A percentile compares a stretch with the other conserved stretches of the same genome.
These are phyloP conservation scores for Chaitophorus viminalis DNA, from an alignment of 2,888 invertebrate genomes.

Conservation along the genomic window DNA sequence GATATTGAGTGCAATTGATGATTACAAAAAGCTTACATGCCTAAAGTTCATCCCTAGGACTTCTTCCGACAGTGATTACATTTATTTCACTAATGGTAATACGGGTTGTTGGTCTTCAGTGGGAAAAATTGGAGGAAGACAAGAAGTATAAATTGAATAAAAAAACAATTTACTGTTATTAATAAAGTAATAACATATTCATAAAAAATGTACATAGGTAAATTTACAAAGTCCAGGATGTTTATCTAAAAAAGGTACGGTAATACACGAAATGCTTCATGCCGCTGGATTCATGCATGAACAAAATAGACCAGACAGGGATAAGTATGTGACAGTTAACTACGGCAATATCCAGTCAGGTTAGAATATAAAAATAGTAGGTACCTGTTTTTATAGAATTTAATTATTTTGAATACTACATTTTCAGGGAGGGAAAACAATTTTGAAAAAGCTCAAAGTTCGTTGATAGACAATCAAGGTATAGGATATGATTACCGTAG, in stretches of 20 bases:
- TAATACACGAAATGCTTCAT: constrained; percentile 83
- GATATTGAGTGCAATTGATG: constrained; percentile 77
- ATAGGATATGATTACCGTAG: constrained; percentile 82
- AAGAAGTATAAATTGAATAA: constrained; percentile 65
- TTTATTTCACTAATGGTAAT: constrained; percentile 75
- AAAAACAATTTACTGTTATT: neutral
- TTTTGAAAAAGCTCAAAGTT: constrained; percentile 75
- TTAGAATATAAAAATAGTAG: constrained; percentile 65
- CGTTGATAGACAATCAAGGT: constrained; percentile 74
- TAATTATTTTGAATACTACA: neutral
- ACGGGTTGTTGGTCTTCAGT: constrained; percentile 87
- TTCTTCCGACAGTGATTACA: constrained; percentile 75
- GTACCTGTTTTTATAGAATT: neutral
- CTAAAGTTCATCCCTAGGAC: constrained; percentile 76
- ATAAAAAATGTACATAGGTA: constrained; percentile 66
- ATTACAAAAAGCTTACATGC: constrained; percentile 81
- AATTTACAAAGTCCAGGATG: constrained; percentile 82
- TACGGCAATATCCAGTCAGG: constrained; percentile 78
- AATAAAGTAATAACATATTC: neutral
- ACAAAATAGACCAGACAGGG: constrained; percentile 81
- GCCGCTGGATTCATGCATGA: constrained; percentile 84
- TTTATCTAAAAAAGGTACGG: constrained; percentile 77
- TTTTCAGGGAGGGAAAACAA: constrained; percentile 73
- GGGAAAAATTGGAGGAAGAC: constrained; percentile 74
- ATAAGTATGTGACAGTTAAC: constrained; percentile 74